These are phyloP conservation scores for Aleiodes sp. DNA, from an alignment of 1,140 invertebrate species.

Conservation along the genomic window DNA sequence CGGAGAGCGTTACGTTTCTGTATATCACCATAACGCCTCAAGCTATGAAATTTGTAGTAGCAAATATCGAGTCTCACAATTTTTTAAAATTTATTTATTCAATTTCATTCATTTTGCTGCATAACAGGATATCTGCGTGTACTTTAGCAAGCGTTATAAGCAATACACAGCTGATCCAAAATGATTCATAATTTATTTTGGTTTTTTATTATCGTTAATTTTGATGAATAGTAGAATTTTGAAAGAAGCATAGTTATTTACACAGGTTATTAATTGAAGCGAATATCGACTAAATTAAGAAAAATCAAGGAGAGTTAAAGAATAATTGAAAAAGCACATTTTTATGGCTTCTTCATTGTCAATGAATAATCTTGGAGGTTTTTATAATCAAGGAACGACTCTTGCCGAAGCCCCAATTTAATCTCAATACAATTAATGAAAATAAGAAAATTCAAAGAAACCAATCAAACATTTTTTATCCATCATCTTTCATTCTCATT, in stretches of 20 bases:
- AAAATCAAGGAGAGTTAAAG: not conserved
- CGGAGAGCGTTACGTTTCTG: slow-evolving; percentile 36
- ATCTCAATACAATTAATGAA: not conserved
- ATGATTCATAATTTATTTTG: slow-evolving; percentile 34
- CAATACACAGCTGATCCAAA: slow-evolving; percentile 40
- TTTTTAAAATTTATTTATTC: not conserved
- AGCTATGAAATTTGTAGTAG: slow-evolving; percentile 12
- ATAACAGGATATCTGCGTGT: slow-evolving; percentile 16
- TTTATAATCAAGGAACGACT: slow-evolving; percentile 23
- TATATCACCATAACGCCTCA: slow-evolving; percentile 41
- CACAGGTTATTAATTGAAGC: not conserved
- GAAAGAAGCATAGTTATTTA: not conserved
- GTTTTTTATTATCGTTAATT: not conserved
- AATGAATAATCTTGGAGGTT: slow-evolving; percentile 38
- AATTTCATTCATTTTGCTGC: no score
- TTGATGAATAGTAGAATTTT: not conserved
- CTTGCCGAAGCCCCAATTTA: slow-evolving; percentile 28
- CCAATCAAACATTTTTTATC: no score
- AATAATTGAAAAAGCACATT: not conserved
- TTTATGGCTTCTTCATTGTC: not conserved
- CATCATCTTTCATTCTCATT: slow-evolving; percentile 27
- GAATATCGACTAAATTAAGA: not conserved
- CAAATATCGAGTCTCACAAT: slow-evolving; percentile 2
- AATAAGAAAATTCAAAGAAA: slow-evolving; percentile 1
- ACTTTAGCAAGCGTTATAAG: slow-evolving; percentile 36